Percentiles rank a stretch among this genome's conserved stretches.
Conservation (phyloP, 1,140 invertebrate species). For the Drosophila watanabei region DNA sequence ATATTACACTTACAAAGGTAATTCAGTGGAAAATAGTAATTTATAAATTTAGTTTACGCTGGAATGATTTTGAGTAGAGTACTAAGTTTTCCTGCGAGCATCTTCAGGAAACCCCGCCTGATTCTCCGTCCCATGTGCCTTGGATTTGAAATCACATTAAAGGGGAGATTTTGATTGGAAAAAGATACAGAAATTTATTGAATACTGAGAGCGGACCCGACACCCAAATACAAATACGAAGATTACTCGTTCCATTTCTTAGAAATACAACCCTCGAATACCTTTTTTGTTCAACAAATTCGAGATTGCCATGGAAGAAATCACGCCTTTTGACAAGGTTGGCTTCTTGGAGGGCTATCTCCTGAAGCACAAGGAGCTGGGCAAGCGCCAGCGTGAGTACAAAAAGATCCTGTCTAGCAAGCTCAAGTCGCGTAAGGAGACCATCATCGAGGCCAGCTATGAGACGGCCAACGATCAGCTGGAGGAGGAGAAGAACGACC, state of each 20-base stretch:
- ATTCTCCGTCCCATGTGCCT: background rate
- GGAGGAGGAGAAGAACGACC: constrained; percentile 71
- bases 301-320: constrained; percentile 40
- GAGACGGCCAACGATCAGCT: constrained; percentile 78
- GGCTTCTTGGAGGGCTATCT: constrained; percentile 70
- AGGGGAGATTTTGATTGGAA: constrained; percentile 12
- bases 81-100: background rate
- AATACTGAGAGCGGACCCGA: constrained; percentile 36
- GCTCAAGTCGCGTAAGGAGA: constrained; percentile 71
- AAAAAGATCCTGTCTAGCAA: constrained; percentile 76
- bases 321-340: constrained; percentile 56
- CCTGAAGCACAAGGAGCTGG: constrained; percentile 73
- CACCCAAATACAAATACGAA: background rate
- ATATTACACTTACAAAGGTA: background rate
- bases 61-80: background rate
- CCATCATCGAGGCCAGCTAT: constrained; percentile 74
- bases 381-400: constrained; percentile 78
- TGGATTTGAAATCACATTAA: background rate
- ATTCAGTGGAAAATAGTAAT: background rate
- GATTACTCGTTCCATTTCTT: background rate
- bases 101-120: background rate
- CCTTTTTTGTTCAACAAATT: constrained; percentile 1
- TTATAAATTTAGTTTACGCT: background rate
- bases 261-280: background rate
- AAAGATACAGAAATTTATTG: constrained; percentile 24